These are phyloP conservation scores for Leptinotarsa undecemlineata DNA, from an alignment of 1,140 invertebrate genomes.

Conservation along the genomic window DNA sequence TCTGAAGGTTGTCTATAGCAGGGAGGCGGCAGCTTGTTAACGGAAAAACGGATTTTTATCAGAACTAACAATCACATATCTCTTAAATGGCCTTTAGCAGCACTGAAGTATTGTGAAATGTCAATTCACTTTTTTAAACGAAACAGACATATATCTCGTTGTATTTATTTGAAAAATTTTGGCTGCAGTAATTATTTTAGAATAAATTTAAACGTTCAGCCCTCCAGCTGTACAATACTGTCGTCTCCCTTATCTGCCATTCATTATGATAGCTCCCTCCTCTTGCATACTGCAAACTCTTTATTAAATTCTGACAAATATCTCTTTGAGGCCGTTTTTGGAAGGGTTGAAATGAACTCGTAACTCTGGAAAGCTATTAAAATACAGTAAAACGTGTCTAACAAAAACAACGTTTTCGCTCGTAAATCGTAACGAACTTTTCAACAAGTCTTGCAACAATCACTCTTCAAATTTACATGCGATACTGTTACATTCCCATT, in stretches of 20 bases:
- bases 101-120: no score
- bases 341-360: background rate
- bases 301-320: slow-evolving; percentile 1
- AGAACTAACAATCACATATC: no score
- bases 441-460: slow-evolving; percentile 2
- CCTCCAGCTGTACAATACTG: no score
- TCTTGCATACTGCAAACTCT: background rate
- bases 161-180: no score
- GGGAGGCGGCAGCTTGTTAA: no score
- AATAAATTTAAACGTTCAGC: no score
- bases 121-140: no score
- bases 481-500: background rate
- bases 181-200: no score
- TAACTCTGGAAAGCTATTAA: slow-evolving; percentile 1
- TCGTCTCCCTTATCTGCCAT: background rate
- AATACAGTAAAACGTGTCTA: slow-evolving; percentile 3
- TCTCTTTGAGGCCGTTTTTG: background rate
- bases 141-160: no score
- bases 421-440: slow-evolving; percentile 2
- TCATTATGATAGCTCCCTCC: background rate
- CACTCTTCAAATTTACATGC: background rate
- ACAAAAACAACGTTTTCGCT: background rate
- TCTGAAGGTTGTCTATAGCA: no score
- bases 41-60: no score
- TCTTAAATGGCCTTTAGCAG: no score